A percentile compares a stretch with the other conserved stretches of the same genome.
Evolutionary conservation across 2,113 vertebrate species (phyloP).

Genomic region (Tragelaphus imberbis): DNA sequence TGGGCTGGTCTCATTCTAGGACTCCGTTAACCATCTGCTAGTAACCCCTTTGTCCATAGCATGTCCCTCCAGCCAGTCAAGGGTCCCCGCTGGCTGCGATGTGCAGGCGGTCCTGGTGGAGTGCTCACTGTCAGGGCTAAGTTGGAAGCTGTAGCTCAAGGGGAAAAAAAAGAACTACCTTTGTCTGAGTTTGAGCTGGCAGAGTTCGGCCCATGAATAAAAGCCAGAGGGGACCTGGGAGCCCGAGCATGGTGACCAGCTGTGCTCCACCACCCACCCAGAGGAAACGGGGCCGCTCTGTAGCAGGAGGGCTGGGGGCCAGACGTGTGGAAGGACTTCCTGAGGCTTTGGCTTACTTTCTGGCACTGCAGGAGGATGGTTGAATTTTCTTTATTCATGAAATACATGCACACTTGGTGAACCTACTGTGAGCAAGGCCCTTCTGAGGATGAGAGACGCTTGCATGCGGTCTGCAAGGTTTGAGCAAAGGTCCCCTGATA

Average conservation of each 20-base stretch:
- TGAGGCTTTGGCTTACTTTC: not conserved
- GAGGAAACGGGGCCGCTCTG: not conserved
- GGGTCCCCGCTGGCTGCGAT: not conserved
- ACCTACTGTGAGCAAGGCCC: not conserved
- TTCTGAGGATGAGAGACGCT: not conserved
- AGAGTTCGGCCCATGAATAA: not conserved
- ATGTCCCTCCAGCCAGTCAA: not conserved
- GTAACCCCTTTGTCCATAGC: not conserved
- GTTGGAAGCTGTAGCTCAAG: not conserved
- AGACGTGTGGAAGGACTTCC: not conserved
- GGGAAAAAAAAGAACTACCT: not conserved
- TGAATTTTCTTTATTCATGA: not conserved
- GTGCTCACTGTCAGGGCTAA: not conserved
- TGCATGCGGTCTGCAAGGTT: not conserved
- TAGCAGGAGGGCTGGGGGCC: not conserved
- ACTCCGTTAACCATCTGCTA: not conserved
- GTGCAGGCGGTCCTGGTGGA: not conserved
- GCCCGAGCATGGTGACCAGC: not conserved
- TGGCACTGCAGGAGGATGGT: not conserved
- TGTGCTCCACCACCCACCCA: not conserved
- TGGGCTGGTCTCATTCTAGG: not conserved
- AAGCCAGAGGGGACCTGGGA: not conserved
- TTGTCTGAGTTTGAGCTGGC: not conserved
- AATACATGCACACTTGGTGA: not conserved
- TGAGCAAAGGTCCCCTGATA: not conserved